These are phyloP conservation scores for Scolopax bukidnonensis DNA, from an alignment of 2,797 vertebrate genomes.

Conservation along the genomic window DNA sequence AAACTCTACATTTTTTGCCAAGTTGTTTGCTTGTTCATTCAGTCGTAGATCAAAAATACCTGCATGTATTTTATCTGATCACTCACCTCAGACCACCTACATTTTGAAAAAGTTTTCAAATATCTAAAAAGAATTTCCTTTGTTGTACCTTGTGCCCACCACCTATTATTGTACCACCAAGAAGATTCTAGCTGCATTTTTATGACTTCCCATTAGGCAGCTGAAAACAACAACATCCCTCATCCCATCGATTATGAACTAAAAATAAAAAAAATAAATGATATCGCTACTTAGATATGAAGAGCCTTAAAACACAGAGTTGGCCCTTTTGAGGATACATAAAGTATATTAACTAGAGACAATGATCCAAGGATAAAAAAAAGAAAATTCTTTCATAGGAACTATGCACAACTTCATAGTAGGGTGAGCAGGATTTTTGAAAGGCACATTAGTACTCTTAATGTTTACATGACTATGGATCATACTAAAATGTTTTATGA, in stretches of 20 bases:
- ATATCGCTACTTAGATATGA: background rate
- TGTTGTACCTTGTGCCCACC: background rate
- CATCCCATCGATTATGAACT: background rate
- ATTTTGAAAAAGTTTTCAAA: background rate
- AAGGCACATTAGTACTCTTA: background rate
- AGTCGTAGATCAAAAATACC: background rate
- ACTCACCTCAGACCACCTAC: background rate
- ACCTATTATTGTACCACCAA: background rate
- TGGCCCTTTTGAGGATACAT: background rate
- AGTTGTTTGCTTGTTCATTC: background rate
- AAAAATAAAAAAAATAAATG: background rate
- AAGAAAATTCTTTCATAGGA: background rate
- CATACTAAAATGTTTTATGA: accelerated
- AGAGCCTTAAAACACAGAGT: background rate
- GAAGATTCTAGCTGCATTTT: background rate
- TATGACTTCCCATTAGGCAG: background rate
- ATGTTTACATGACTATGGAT: background rate
- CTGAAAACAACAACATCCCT: background rate
- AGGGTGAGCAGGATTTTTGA: background rate
- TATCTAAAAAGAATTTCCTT: background rate
- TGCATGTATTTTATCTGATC: background rate
- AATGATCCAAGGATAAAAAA: background rate
- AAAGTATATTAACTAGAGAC: background rate
- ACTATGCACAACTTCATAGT: background rate
- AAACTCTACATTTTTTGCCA: background rate